A percentile compares a stretch with the other conserved stretches of the same genome.
These are phyloP conservation scores for Orthosia cruda DNA, from an alignment of 2,888 invertebrate species.

Conservation along the genomic window DNA sequence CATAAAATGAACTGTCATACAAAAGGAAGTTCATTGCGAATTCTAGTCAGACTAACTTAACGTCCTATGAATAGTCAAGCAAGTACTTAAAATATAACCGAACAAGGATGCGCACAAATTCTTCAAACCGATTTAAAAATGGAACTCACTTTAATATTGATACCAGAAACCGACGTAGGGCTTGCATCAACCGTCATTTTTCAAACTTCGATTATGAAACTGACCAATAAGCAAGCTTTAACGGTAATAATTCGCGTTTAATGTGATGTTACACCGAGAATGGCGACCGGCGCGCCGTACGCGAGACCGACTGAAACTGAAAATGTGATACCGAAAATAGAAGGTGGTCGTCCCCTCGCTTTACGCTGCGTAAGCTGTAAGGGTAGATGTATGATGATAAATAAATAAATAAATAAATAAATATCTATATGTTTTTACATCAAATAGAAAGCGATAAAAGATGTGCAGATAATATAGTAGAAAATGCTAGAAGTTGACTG, in stretches of 20 bases:
- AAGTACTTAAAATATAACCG: constrained; percentile 58
- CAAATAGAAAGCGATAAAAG: constrained; percentile 78
- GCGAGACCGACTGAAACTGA: constrained; percentile 87
- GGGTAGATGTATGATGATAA: too few relatives aligned
- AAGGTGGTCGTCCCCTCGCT: constrained; percentile 83
- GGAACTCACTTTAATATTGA: constrained; percentile 89
- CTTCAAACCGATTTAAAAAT: constrained; percentile 50
- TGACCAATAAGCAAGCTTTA: constrained; percentile 59
- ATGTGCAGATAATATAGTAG: constrained; percentile 65
- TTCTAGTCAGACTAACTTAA: constrained; percentile 48
- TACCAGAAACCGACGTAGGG: constrained; percentile 83
- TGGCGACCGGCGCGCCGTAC: constrained; percentile 84
- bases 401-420: too few relatives aligned
- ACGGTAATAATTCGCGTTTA: constrained; percentile 72
- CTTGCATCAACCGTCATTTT: constrained; percentile 83
- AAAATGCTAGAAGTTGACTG: constrained; percentile 12
- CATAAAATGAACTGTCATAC: constrained; percentile 40
- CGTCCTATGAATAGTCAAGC: constrained; percentile 51
- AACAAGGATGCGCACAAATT: constrained; percentile 56
- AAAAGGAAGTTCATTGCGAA: constrained; percentile 49
- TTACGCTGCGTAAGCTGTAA: constrained; percentile 58
- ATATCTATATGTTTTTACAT: constrained; percentile 74
- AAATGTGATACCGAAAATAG: constrained; percentile 89
- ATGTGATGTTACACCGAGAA: constrained; percentile 69
- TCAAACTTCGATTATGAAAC: constrained; percentile 61